Evolutionary conservation across 2,888 invertebrate genomes (phyloP).

Genomic region (Tineola bisselliella): DNA sequence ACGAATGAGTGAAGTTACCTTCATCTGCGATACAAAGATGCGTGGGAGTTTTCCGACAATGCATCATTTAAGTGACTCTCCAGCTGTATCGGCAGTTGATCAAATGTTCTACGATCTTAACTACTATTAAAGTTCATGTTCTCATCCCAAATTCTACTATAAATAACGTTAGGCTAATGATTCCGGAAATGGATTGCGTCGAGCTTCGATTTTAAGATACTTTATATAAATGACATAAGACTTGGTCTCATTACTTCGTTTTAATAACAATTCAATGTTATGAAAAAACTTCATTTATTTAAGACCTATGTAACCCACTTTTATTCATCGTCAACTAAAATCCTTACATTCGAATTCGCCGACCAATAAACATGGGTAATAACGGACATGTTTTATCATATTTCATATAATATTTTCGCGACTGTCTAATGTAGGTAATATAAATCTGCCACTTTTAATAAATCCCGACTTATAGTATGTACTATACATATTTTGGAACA

Average conservation of each 20-base stretch:
- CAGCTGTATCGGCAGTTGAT: constrained; percentile 9
- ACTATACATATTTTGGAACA: too few relatives aligned
- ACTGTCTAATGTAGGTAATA: too few relatives aligned
- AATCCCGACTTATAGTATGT: too few relatives aligned
- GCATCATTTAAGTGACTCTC: constrained; percentile 37
- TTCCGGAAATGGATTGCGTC: neutral
- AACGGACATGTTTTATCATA: too few relatives aligned
- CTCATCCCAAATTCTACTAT: neutral
- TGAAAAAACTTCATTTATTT: neutral
- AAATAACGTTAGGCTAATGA: neutral
- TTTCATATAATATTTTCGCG: too few relatives aligned
- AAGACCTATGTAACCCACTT: too few relatives aligned
- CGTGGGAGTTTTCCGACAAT: constrained; percentile 59
- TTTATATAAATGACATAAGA: neutral
- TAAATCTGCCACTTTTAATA: too few relatives aligned
- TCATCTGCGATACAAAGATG: constrained; percentile 55
- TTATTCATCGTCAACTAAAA: too few relatives aligned
- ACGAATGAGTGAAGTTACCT: constrained; percentile 22
- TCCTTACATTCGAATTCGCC: too few relatives aligned
- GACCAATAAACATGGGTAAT: too few relatives aligned
- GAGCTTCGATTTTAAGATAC: neutral
- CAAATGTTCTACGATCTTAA: neutral
- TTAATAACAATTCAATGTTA: neutral
- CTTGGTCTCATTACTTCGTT: neutral
- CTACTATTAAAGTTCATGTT: constrained; percentile 6